These are phyloP conservation scores for Callyntrura sp. DNA, from an alignment of 2,888 invertebrate genomes.

Conservation along the genomic window DNA sequence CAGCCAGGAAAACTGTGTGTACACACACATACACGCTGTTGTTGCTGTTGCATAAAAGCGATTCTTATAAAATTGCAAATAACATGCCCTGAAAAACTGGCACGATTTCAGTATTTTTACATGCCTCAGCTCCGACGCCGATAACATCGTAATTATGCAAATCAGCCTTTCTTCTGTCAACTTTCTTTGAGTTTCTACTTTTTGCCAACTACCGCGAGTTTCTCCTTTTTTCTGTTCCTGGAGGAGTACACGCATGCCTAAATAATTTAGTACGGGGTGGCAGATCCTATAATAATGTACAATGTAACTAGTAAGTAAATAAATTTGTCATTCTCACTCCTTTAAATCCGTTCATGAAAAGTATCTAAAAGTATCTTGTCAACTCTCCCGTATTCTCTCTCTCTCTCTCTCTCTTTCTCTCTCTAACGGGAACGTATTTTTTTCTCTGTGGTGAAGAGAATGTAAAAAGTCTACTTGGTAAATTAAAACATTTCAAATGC, in stretches of 20 bases:
- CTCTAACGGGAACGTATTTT: background rate
- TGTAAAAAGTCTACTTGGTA: background rate
- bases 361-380: background rate
- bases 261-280: no score
- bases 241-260: no score
- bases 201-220: no score
- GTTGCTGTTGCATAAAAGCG: background rate
- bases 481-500: constrained; percentile 10
- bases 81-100: constrained; percentile 27
- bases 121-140: constrained; percentile 11
- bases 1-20: background rate
- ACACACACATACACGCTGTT: no score
- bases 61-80: constrained; percentile 23
- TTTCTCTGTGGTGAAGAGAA: background rate
- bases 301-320: no score
- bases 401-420: no score
- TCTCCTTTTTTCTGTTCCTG: no score
- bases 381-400: no score
- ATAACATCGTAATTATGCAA: constrained; percentile 47
- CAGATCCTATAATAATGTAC: no score
- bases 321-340: no score
- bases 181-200: constrained; percentile 19
- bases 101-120: constrained; percentile 46
- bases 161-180: constrained; percentile 22
- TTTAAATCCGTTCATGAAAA: background rate